Evolutionary conservation across 2,888 invertebrate genomes (phyloP).

Genomic region (Lepidochitona cinerea): DNA sequence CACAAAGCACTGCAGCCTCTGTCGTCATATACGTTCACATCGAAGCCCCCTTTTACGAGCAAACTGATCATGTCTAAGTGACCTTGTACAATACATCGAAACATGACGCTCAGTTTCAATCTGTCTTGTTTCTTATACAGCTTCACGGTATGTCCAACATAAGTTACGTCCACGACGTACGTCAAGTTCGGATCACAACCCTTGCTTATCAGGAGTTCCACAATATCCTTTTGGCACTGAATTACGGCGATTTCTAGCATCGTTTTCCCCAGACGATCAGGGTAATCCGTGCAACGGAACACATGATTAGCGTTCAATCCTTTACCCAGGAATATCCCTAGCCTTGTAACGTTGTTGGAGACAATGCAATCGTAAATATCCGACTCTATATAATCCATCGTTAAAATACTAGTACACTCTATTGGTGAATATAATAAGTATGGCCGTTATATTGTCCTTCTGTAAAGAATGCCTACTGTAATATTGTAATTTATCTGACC

Average conservation of each 20-base stretch:
- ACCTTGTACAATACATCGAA: conserved; percentile 46
- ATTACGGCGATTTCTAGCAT: conserved; percentile 46
- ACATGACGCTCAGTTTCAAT: conserved; percentile 49
- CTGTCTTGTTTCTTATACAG: conserved; percentile 34
- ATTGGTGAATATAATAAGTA: too few species aligned
- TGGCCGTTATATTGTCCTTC: too few species aligned
- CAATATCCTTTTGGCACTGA: conserved; percentile 38
- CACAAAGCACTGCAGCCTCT: conserved; percentile 52
- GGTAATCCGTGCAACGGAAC: conserved; percentile 41
- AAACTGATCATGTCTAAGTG: conserved; percentile 46
- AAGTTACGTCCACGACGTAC: conserved; percentile 45
- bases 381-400: conserved; percentile 56
- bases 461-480: too few species aligned
- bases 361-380: conserved; percentile 41
- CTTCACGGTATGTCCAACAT: conserved; percentile 37
- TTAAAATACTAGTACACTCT: too few species aligned
- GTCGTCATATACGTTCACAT: conserved; percentile 54
- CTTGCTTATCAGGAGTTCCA: conserved; percentile 34
- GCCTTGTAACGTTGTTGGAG: conserved; percentile 27
- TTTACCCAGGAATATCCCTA: conserved; percentile 41
- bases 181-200: conserved; percentile 49
- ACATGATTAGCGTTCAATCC: conserved; percentile 50
- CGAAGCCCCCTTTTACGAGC: conserved; percentile 49
- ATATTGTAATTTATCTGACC: too few species aligned
- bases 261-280: conserved; percentile 46